Evolutionary conservation across 2,888 invertebrate genomes (phyloP).

Genomic region (Meteorus cinctellus): DNA sequence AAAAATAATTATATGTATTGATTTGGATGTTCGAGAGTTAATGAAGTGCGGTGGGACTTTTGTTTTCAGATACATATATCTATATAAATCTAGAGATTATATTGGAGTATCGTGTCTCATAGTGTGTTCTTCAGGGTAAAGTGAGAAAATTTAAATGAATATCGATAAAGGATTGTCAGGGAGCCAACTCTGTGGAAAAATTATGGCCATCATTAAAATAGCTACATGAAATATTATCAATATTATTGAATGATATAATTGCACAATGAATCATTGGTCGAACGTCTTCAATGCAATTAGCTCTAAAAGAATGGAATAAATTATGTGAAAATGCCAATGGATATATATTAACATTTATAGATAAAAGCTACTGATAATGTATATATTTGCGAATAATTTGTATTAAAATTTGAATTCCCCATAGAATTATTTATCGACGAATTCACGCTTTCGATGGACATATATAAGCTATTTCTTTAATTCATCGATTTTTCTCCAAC

Average conservation of each 20-base stretch:
- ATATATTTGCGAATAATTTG: constrained; percentile 1
- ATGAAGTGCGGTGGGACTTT: not conserved
- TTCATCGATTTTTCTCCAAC: not conserved
- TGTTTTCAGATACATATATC: not conserved
- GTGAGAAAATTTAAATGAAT: constrained; percentile 11
- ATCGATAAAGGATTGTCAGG: not conserved
- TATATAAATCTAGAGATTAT: not conserved
- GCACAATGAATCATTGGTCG: not conserved
- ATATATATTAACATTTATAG: not conserved
- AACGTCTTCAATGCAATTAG: not conserved
- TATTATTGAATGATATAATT: constrained; percentile 13
- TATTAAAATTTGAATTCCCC: not conserved
- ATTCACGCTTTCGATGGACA: not conserved
- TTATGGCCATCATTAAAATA: constrained; percentile 16
- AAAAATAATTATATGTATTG: not conserved
- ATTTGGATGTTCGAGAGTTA: not conserved
- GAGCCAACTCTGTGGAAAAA: not conserved
- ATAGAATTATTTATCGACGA: not conserved
- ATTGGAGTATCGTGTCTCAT: not conserved
- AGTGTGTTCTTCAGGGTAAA: constrained; percentile 10
- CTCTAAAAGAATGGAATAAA: not conserved
- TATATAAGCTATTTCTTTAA: not conserved
- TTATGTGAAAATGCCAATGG: not conserved
- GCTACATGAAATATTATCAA: constrained; percentile 9
- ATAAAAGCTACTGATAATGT: not conserved